A percentile compares a stretch with the other conserved stretches of the same genome.
phyloP scores from a whole-genome alignment of 2,113 vertebrate genomes.

The Meriones unguiculatus region DNA sequence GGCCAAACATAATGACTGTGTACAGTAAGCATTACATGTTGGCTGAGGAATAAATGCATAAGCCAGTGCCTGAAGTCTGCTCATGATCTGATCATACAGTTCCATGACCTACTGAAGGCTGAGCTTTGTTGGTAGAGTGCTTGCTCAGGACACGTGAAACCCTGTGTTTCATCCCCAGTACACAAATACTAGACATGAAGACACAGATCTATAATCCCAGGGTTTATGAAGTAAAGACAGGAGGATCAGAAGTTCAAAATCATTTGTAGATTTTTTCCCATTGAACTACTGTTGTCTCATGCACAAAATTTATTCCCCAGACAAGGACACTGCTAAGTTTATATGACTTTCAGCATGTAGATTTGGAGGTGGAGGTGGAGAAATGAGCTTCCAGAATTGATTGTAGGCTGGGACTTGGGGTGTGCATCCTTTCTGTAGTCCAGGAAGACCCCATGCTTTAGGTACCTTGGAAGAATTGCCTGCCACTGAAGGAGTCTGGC shows the following conservation, averaged over 20 bases:
- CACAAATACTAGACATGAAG: no score
- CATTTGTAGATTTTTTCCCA: conserved; percentile 5
- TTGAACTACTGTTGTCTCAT: not conserved
- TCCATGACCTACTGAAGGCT: not conserved
- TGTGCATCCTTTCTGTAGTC: not conserved
- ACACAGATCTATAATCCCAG: not conserved
- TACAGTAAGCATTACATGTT: not conserved
- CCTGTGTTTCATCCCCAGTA: not conserved
- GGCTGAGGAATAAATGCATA: not conserved
- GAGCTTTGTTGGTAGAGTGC: not conserved
- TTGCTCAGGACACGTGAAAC: not conserved
- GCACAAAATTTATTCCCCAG: not conserved
- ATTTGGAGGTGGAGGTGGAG: not conserved
- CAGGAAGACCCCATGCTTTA: not conserved
- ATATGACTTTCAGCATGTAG: not conserved
- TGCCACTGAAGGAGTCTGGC: not conserved
- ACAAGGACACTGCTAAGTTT: not conserved
- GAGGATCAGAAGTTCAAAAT: not conserved
- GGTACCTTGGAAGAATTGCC: not conserved
- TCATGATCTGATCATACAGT: not conserved
- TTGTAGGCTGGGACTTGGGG: not conserved
- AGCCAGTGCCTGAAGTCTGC: not conserved
- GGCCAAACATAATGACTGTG: not conserved
- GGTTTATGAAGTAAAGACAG: no score
- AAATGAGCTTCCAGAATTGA: not conserved